Evolutionary conservation across 1,140 invertebrate species (phyloP).

Genomic region (Drosophila tani): DNA sequence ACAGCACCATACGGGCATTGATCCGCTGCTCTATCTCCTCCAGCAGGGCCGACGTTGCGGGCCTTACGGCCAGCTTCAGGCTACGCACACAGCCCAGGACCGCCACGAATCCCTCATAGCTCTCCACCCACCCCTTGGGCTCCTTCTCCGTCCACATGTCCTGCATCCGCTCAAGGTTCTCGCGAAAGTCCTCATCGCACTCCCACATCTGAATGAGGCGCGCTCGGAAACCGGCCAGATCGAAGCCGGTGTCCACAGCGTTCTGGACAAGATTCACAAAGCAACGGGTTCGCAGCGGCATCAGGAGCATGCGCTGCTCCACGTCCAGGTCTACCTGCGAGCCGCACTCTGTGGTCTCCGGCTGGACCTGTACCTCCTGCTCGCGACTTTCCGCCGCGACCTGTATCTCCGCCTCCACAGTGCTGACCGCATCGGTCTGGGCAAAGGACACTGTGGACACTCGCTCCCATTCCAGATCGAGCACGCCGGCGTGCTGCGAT

Average conservation of each 20-base stretch:
- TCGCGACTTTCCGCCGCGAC: conserved; percentile 9
- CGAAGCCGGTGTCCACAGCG: conserved; percentile 5
- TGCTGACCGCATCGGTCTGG: conserved; percentile 39
- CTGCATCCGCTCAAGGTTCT: conserved; percentile 61
- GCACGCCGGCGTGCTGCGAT: conserved; percentile 31
- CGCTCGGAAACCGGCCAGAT: conserved; percentile 33
- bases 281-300: conserved; percentile 50
- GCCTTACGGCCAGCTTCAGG: conserved; percentile 58
- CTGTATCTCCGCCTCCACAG: conserved; percentile 24
- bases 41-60: conserved; percentile 49
- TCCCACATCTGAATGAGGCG: conserved; percentile 64
- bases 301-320: conserved; percentile 52
- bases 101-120: conserved; percentile 68
- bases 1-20: conserved; percentile 63
- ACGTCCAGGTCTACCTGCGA: conserved; percentile 59
- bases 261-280: conserved; percentile 54
- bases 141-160: conserved; percentile 50
- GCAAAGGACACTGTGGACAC: conserved; percentile 12
- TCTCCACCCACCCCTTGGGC: conserved; percentile 17
- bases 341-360: conserved; percentile 32
- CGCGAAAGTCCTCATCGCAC: conserved; percentile 56
- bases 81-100: conserved; percentile 59
- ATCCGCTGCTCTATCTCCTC: conserved; percentile 58
- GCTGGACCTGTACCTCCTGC: conserved; percentile 22
- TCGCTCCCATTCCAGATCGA: conserved; percentile 20